phyloP scores from a whole-genome alignment of 2,888 invertebrate species.

The Ctena decussata region DNA sequence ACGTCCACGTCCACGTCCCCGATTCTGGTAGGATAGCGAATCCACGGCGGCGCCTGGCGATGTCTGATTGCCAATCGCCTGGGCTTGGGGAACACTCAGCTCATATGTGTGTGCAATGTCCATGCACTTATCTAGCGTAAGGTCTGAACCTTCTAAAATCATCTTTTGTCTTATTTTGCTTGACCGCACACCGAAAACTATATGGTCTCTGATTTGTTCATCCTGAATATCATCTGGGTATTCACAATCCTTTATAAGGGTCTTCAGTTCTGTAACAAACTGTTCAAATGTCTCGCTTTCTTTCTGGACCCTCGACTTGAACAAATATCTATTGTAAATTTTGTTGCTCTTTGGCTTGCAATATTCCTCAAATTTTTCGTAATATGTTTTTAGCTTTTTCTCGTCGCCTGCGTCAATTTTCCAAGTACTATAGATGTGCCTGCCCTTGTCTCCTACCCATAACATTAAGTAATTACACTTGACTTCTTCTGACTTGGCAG shows the following conservation, averaged over 20 bases:
- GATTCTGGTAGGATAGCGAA: not conserved
- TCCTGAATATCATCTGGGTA: not conserved
- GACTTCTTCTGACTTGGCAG: too few relatives aligned
- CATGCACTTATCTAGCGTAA: conserved; percentile 15
- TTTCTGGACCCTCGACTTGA: conserved; percentile 15
- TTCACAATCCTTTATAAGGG: conserved; percentile 13
- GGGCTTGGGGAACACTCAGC: not conserved
- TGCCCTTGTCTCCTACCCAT: too few relatives aligned
- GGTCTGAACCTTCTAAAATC: conserved; percentile 32
- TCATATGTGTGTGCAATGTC: conserved; percentile 35
- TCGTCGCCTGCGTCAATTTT: too few relatives aligned
- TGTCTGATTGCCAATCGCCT: not conserved
- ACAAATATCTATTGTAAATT: conserved; percentile 26
- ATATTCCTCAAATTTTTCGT: too few relatives aligned
- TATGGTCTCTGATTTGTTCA: conserved; percentile 33
- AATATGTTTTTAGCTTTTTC: too few relatives aligned
- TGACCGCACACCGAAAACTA: conserved; percentile 39
- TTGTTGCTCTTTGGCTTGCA: too few relatives aligned
- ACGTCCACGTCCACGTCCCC: not conserved
- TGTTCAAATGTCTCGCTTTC: conserved; percentile 41
- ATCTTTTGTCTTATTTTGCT: conserved; percentile 39
- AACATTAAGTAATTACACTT: too few relatives aligned
- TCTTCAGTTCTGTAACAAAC: conserved; percentile 47
- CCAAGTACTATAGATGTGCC: too few relatives aligned
- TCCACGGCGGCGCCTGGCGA: not conserved